Percentiles rank a stretch among this genome's conserved stretches.
phyloP scores from a whole-genome alignment of 2,888 invertebrate genomes.

The Anarsia innoxiella region DNA sequence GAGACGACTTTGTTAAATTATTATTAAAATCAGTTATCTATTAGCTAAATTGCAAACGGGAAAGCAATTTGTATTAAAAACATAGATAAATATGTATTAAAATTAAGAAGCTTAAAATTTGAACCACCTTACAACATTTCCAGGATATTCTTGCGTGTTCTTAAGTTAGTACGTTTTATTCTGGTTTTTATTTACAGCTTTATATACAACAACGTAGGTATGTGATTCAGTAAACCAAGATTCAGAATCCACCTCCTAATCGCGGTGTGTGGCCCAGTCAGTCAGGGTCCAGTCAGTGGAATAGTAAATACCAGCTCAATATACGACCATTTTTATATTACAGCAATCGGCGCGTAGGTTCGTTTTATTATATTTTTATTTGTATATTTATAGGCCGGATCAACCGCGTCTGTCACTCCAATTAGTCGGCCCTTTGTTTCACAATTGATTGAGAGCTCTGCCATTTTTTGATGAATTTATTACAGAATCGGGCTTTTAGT shows the following conservation, averaged over 20 bases:
- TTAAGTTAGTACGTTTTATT: no score
- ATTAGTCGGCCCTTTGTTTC: conserved; percentile 18
- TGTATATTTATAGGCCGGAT: conserved; percentile 20
- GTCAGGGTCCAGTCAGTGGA: conserved; percentile 14
- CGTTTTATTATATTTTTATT: conserved; percentile 25
- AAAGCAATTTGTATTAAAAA: no score
- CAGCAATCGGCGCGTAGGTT: conserved; percentile 22
- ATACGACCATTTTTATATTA: conserved; percentile 23
- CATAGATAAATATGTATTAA: no score
- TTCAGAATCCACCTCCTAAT: conserved; percentile 21
- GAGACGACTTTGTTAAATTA: no score
- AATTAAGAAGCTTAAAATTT: no score
- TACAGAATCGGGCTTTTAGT: neutral
- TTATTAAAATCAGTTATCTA: no score
- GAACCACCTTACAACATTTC: no score
- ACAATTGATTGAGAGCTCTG: conserved; percentile 8
- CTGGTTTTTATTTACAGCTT: no score
- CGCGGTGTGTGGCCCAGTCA: conserved; percentile 29
- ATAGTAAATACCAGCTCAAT: conserved; percentile 20
- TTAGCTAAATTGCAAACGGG: no score
- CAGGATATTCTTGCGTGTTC: no score
- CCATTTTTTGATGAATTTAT: conserved; percentile 6
- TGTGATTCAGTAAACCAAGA: no score
- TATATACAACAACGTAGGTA: no score
- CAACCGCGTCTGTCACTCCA: conserved; percentile 18